Conservation (phyloP, 2,113 vertebrate genomes). For the Opisthocomus hoazin region DNA sequence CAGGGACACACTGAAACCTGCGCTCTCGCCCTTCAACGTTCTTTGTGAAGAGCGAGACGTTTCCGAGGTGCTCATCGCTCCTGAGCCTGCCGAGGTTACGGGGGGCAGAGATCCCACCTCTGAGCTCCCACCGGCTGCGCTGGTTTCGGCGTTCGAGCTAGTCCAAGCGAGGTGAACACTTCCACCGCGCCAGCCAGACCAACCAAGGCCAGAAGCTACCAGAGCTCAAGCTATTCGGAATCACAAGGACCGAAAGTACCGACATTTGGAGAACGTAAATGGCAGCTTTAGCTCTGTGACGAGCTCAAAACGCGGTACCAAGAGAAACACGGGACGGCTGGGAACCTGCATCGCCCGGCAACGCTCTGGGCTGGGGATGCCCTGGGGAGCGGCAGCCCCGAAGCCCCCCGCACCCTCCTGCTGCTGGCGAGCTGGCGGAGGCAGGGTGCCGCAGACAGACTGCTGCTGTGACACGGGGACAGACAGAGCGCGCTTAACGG, state of each 20-base stretch:
- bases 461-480: not conserved
- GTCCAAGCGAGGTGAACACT: not conserved
- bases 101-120: not conserved
- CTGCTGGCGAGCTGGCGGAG: not conserved
- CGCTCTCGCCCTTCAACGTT: not conserved
- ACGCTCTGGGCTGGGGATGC: not conserved
- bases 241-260: not conserved
- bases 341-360: not conserved
- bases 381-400: not conserved
- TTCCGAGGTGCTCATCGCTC: not conserved
- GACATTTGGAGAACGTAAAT: not conserved
- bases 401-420: too few relatives aligned
- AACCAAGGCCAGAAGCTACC: not conserved
- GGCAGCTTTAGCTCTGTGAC: not conserved
- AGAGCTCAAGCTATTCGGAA: not conserved
- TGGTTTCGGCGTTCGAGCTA: not conserved
- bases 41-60: not conserved
- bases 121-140: not conserved
- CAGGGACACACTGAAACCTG: not conserved
- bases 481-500: not conserved
- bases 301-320: not conserved
- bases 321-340: not conserved
- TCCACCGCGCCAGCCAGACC: fast-evolving
- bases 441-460: not conserved
- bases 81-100: fast-evolving